Evolutionary conservation across 1,140 invertebrate genomes (phyloP).

Genomic region (Doryteuthis pealeii): DNA sequence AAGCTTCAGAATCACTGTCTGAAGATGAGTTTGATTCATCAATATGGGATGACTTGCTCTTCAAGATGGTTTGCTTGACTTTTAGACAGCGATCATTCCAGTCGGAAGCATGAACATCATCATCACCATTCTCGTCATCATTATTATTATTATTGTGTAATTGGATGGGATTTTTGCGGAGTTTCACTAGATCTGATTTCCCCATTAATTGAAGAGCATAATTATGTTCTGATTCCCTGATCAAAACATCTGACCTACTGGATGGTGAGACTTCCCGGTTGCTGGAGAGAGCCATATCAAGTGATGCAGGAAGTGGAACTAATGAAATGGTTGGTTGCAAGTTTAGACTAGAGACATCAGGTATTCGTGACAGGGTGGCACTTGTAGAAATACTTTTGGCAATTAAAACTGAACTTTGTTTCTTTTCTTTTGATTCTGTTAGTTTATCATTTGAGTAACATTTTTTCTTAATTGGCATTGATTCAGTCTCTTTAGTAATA

Average conservation of each 20-base stretch:
- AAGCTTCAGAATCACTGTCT: not conserved
- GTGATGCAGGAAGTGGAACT: not conserved
- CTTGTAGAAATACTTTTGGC: too few relatives aligned
- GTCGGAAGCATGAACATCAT: not conserved
- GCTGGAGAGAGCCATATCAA: too few relatives aligned
- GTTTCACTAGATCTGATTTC: not conserved
- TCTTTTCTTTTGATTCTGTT: too few relatives aligned
- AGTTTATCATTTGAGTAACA: too few relatives aligned
- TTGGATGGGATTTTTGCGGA: not conserved
- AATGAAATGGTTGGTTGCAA: not conserved
- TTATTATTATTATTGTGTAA: not conserved
- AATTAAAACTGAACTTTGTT: too few relatives aligned
- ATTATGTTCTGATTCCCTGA: not conserved
- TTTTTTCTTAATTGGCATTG: too few relatives aligned
- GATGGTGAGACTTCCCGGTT: too few relatives aligned
- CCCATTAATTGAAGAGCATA: not conserved
- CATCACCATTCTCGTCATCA: not conserved
- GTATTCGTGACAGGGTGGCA: too few relatives aligned
- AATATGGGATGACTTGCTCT: not conserved
- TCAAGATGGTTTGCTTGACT: not conserved
- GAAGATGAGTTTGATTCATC: not conserved
- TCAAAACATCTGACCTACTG: not conserved
- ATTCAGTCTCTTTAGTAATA: too few relatives aligned
- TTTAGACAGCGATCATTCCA: not conserved
- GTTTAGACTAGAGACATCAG: too few relatives aligned